Base-by-base conservation (phyloP, 2,888 invertebrate genomes). In the Lottia scabra region DNA sequence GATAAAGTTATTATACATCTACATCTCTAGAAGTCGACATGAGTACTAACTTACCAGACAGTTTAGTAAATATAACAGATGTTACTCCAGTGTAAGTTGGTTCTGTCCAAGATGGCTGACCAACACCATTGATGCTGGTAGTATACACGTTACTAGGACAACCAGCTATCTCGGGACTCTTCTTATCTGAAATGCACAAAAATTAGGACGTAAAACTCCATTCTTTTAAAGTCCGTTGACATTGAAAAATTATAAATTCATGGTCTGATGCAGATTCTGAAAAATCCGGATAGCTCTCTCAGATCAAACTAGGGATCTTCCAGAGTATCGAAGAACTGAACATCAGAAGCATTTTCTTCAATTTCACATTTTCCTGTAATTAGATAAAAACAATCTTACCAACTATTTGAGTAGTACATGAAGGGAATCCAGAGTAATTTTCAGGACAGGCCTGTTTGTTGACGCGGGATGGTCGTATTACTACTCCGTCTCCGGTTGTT, bases 401-500 rank as follows among this genome's bases (percentile, higher is more conserved):
- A 15, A 23, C 38, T 4, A 19, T 62, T 30, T 19, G 43, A 12
- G 62, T 68, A 16, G 62, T 30, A 19, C 68, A 68, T 30, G 19
- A 56, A 0, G 68, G 68, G 23, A 62, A 62, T n/a, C 62, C 68
- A 38, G 62, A 30, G 19, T 38, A 68, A 2, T 62, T 62, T 43
- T 10, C 16, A 23, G 68, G 68, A 43, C 68, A 68, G 15, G 68
- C 43, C 2, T 62, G 43, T 30, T 62, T 38, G 6, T 38, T 64
- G 23, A 65, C 48, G 10, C 45, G 63, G 15, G 70, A 65, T 3
- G 70, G 70, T 70, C 48, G 23, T 13, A 46, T 46, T 15, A 46
- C 30, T 15, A 64, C 27, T 27, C 48, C 30, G 19, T 63, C 45
- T n/a, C 65, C 65, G 16, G 16, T 30, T 2, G 44, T 23, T 1